Conservation (phyloP, 2,113 vertebrate genomes). For the Pipa parva region DNA sequence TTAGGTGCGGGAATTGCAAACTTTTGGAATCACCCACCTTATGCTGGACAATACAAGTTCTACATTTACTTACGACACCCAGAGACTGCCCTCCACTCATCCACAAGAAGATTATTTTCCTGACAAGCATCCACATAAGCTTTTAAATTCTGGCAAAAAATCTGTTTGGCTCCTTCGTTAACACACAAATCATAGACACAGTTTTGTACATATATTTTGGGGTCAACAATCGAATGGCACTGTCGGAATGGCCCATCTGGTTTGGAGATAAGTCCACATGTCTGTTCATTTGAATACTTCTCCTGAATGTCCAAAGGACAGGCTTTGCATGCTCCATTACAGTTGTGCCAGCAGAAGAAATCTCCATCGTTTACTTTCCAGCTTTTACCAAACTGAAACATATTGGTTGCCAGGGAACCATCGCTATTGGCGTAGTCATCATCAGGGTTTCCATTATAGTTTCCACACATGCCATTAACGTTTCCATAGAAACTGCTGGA, state of each 20-base stretch:
- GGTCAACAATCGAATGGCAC: constrained; percentile 33
- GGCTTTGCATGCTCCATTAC: constrained; percentile 51
- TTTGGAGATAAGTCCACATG: constrained; percentile 57
- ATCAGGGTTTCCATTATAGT: constrained; percentile 45
- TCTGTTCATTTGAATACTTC: constrained; percentile 2
- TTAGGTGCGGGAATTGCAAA: too few species aligned
- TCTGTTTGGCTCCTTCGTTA: constrained; percentile 47
- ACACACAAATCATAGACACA: constrained; percentile 53
- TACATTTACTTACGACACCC: constrained; percentile 60
- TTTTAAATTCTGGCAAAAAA: constrained; percentile 58
- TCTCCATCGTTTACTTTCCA: constrained; percentile 46
- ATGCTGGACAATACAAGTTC: too few species aligned
- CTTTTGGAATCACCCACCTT: too few species aligned
- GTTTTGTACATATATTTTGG: constrained; percentile 46
- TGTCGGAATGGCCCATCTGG: constrained; percentile 46
- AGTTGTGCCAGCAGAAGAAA: constrained; percentile 48
- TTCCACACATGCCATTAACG: constrained; percentile 24
- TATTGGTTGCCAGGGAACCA: constrained; percentile 33
- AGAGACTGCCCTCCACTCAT: constrained; percentile 54
- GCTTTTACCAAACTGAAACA: constrained; percentile 46
- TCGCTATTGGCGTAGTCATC: constrained; percentile 46
- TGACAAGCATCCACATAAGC: constrained; percentile 57
- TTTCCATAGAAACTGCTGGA: not conserved
- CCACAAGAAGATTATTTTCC: constrained; percentile 47
- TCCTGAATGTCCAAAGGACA: constrained; percentile 40